Evolutionary conservation across 2,888 invertebrate genomes (phyloP).

Genomic region (Acronicta leporina): DNA sequence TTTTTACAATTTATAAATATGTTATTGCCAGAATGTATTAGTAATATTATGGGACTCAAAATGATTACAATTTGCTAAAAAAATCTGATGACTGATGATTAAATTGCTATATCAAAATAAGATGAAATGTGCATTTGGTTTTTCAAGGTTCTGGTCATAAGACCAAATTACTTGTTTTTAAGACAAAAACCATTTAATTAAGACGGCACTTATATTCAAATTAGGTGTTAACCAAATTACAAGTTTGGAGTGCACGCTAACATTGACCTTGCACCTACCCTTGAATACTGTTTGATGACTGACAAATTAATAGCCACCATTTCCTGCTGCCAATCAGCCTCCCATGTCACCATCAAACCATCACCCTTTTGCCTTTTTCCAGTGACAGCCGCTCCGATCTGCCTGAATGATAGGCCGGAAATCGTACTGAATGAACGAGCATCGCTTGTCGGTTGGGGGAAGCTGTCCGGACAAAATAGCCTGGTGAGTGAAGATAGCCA

Average conservation of each 20-base stretch:
- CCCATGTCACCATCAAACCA: constrained; percentile 36
- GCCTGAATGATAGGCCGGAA: constrained; percentile 92
- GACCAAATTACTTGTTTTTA: too few relatives aligned
- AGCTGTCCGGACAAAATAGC: constrained; percentile 89
- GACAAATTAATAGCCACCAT: constrained; percentile 31
- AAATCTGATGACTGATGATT: too few relatives aligned
- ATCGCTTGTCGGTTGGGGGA: constrained; percentile 93
- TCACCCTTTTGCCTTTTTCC: constrained; percentile 64
- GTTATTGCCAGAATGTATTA: too few relatives aligned
- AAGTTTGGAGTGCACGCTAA: constrained; percentile 8
- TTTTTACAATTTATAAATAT: too few relatives aligned
- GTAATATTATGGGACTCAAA: too few relatives aligned
- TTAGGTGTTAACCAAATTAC: background rate
- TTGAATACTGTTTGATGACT: constrained; percentile 45
- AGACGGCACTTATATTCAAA: too few relatives aligned
- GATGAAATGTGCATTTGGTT: too few relatives aligned
- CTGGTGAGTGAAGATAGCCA: constrained; percentile 73
- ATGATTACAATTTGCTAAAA: too few relatives aligned
- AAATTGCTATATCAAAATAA: too few relatives aligned
- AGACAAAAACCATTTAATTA: too few relatives aligned
- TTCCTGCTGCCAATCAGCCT: constrained; percentile 48
- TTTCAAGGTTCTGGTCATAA: too few relatives aligned
- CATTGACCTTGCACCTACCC: constrained; percentile 50
- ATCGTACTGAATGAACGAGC: constrained; percentile 90
- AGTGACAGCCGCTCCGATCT: constrained; percentile 94